phyloP scores from a whole-genome alignment of 2,113 vertebrate species.

The Chamaetylas fuelleborni region DNA sequence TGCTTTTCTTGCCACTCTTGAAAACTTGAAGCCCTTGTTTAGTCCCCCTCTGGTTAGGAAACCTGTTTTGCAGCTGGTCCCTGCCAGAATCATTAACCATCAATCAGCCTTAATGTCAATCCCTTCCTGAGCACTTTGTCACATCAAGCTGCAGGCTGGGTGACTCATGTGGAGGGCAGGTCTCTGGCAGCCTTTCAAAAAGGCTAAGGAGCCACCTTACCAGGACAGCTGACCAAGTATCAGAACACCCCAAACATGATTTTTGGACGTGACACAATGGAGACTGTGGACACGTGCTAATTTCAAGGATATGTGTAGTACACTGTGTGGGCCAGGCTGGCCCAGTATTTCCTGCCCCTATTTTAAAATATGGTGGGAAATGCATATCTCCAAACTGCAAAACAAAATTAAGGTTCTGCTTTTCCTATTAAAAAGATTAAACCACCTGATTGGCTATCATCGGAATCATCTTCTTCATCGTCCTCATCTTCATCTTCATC shows the following conservation, averaged over 20 bases:
- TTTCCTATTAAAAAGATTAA: conserved; percentile 66
- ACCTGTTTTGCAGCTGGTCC: not conserved
- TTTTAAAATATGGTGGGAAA: not conserved
- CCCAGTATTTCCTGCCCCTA: not conserved
- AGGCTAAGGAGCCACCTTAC: not conserved
- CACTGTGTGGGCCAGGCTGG: not conserved
- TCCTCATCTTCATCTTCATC: conserved; percentile 91
- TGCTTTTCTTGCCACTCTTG: not conserved
- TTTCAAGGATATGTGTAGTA: not conserved
- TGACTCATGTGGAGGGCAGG: not conserved
- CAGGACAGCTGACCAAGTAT: not conserved
- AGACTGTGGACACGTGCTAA: not conserved
- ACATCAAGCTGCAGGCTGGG: not conserved
- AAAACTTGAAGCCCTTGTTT: not conserved
- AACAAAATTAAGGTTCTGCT: conserved; percentile 8
- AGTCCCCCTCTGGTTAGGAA: not conserved
- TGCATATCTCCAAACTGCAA: not conserved
- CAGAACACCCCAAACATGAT: not conserved
- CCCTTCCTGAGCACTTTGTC: not conserved
- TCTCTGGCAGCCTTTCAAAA: not conserved
- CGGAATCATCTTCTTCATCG: conserved; percentile 88
- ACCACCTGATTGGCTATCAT: conserved; percentile 92
- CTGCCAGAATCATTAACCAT: not conserved
- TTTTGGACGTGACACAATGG: not conserved
- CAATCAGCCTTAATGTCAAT: not conserved